Conservation (phyloP, 2,113 vertebrate species). For the Pygoscelis adeliae region DNA sequence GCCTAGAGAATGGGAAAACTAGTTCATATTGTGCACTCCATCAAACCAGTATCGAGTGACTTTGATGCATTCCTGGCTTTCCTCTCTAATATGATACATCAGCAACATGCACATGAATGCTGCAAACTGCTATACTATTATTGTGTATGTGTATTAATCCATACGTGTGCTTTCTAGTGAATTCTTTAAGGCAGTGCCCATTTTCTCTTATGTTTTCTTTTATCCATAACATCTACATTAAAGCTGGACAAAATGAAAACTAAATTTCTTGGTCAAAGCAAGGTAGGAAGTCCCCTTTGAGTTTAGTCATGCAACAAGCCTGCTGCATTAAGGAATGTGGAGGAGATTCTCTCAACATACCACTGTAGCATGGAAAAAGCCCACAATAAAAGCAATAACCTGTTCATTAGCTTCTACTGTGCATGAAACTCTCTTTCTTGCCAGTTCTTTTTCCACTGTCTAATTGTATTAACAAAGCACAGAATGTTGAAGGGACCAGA, state of each 20-base stretch:
- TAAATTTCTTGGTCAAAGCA: not conserved
- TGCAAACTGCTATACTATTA: not conserved
- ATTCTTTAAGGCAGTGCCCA: not conserved
- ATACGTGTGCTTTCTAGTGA: not conserved
- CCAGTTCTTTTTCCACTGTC: not conserved
- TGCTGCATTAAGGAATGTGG: not conserved
- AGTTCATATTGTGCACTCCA: not conserved
- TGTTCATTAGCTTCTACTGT: not conserved
- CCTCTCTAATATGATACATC: not conserved
- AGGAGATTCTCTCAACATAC: not conserved
- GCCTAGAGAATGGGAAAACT: not conserved
- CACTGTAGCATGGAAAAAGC: not conserved
- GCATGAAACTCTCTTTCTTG: not conserved
- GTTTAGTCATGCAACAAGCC: not conserved
- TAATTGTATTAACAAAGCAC: not conserved
- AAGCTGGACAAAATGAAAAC: not conserved
- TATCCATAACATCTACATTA: not conserved
- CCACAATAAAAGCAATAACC: not conserved
- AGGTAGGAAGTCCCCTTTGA: not conserved
- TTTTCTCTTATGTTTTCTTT: not conserved
- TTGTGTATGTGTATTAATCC: not conserved
- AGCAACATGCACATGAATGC: not conserved
- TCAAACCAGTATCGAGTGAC: fast-evolving
- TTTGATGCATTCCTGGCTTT: not conserved
- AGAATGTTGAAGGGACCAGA: not conserved